Evolutionary conservation across 2,113 vertebrate genomes (phyloP).

Genomic region (Zosterops pallidus): DNA sequence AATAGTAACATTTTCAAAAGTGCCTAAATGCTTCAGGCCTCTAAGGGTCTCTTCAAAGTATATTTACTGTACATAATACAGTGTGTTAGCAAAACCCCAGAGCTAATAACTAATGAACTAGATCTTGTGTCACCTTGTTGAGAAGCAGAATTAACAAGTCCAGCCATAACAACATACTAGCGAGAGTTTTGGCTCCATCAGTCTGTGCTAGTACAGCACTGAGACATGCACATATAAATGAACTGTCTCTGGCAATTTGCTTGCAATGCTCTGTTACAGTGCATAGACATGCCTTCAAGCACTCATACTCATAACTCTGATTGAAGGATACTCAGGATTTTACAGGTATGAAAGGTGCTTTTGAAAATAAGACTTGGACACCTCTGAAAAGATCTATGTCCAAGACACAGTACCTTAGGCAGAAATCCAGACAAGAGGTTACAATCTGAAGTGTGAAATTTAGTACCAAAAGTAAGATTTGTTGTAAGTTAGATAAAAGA

Average conservation of each 20-base stretch:
- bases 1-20: conserved; percentile 5
- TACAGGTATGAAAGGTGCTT: neutral
- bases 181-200: neutral
- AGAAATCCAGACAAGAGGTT: neutral
- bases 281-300: neutral
- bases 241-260: neutral
- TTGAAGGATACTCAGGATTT: neutral
- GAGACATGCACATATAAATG: neutral
- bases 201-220: neutral
- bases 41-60: conserved; percentile 12
- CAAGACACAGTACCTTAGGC: neutral
- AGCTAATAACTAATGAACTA: conserved; percentile 32
- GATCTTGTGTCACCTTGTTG: neutral
- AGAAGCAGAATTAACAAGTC: conserved; percentile 15
- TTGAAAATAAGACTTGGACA: neutral
- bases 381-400: neutral
- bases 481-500: neutral
- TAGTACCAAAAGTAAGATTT: neutral
- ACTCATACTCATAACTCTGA: neutral
- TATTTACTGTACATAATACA: neutral
- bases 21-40: conserved; percentile 1
- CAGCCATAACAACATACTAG: neutral
- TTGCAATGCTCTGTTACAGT: neutral
- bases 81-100: neutral
- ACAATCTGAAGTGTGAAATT: neutral